A percentile compares a stretch with the other conserved stretches of the same genome.
Conservation (phyloP, 2,888 invertebrate genomes). For the Sesia apiformis region DNA sequence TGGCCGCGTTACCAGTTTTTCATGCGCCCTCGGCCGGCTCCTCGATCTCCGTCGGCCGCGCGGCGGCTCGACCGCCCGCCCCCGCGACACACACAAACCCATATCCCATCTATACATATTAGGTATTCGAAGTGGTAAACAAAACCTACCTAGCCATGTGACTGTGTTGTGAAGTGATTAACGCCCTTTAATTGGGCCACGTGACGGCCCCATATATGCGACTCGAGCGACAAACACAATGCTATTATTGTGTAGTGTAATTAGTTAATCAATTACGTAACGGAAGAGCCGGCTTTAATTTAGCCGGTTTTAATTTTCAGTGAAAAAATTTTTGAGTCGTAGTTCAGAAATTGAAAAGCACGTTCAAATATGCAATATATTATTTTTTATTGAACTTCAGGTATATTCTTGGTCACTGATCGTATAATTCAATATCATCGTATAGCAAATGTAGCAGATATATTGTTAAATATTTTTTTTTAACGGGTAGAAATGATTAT, state of each 20-base stretch:
- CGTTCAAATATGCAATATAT: too few species aligned
- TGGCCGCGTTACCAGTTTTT: constrained; percentile 34
- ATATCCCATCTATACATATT: constrained; percentile 9
- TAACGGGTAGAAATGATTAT: too few species aligned
- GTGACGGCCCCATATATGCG: constrained; percentile 13
- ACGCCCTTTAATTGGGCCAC: constrained; percentile 12
- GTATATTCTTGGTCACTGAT: too few species aligned
- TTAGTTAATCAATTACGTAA: constrained; percentile 48
- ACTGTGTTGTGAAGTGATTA: constrained; percentile 30
- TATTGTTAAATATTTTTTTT: too few species aligned
- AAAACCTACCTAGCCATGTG: constrained; percentile 24
- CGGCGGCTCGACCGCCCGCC: constrained; percentile 38
- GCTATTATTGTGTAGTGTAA: constrained; percentile 27
- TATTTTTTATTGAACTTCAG: too few species aligned
- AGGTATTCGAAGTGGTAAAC: constrained; percentile 24
- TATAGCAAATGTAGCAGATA: too few species aligned
- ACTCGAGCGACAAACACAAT: constrained; percentile 4
- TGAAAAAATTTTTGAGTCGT: constrained; percentile 4
- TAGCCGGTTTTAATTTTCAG: constrained; percentile 4
- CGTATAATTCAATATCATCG: too few species aligned
- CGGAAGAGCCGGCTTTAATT: constrained; percentile 15
- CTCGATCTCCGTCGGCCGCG: constrained; percentile 34
- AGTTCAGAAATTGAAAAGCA: too few species aligned
- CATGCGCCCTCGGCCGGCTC: constrained; percentile 30
- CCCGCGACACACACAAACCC: constrained; percentile 18